These are phyloP conservation scores for Pipistrellus pipistrellus DNA, from an alignment of 2,797 vertebrate genomes.

Conservation along the genomic window DNA sequence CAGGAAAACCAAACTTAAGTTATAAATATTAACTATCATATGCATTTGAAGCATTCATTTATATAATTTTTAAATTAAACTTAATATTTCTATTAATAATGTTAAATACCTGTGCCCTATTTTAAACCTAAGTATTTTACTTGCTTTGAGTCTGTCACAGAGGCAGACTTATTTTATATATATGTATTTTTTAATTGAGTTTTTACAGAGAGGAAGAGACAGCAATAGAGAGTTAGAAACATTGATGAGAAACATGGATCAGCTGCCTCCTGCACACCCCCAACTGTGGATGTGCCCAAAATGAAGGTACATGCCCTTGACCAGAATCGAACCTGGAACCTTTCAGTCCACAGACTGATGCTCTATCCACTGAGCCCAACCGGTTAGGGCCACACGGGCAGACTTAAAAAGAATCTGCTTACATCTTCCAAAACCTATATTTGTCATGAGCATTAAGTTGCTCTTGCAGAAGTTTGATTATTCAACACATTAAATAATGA, in stretches of 20 bases:
- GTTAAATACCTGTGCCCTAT: background rate
- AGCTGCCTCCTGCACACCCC: too few relatives aligned
- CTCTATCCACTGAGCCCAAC: too few relatives aligned
- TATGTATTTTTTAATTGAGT: too few relatives aligned
- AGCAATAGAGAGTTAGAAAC: too few relatives aligned
- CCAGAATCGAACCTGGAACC: too few relatives aligned
- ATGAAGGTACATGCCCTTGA: too few relatives aligned
- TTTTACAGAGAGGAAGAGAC: too few relatives aligned
- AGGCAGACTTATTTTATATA: background rate
- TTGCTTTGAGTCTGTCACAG: constrained; percentile 11
- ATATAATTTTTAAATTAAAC: background rate
- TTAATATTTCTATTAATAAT: background rate
- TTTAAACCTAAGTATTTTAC: background rate
- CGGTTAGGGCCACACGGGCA: too few relatives aligned
- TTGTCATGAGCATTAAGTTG: constrained; percentile 15
- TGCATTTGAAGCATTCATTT: constrained; percentile 6
- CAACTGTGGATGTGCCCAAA: too few relatives aligned
- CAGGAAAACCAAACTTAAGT: constrained; percentile 22
- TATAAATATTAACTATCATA: constrained; percentile 4
- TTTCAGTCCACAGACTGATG: too few relatives aligned
- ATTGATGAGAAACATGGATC: too few relatives aligned
- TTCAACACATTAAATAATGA: constrained; percentile 2
- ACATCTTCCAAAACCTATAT: background rate
- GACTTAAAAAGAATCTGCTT: constrained; percentile 33
- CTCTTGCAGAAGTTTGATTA: background rate